Conservation (phyloP, 2,113 vertebrate species). For the Notarius lentiginosus region DNA sequence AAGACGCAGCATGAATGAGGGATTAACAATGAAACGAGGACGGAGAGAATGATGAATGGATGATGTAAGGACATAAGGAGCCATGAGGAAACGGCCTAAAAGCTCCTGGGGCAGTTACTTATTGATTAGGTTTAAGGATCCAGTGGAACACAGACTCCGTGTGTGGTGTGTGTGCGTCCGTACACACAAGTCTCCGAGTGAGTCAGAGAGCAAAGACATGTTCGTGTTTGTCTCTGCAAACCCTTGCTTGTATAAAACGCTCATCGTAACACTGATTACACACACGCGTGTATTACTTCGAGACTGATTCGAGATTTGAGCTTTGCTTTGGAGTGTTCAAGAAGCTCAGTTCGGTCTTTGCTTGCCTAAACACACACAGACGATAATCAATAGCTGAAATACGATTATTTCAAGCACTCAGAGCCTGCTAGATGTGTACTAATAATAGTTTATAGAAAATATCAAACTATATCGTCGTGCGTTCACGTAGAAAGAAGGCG, state of each 20-base stretch:
- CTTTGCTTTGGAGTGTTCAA: background rate
- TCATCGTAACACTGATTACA: conserved; percentile 6
- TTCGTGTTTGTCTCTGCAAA: conserved; percentile 24
- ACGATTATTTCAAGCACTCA: background rate
- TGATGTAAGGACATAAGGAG: conserved; percentile 12
- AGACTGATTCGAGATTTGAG: background rate
- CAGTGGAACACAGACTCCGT: background rate
- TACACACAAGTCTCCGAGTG: conserved; percentile 17
- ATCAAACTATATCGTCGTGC: no score
- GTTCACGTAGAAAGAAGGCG: background rate
- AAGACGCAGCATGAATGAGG: background rate
- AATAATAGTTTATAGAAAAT: no score
- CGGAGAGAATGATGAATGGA: conserved; percentile 25
- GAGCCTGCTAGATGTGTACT: no score
- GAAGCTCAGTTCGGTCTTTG: background rate
- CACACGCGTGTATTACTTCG: background rate
- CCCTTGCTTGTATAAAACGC: background rate
- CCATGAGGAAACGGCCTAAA: conserved; percentile 30
- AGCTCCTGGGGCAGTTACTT: conserved; percentile 9
- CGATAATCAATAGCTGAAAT: conserved; percentile 17
- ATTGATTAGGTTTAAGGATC: conserved; percentile 35
- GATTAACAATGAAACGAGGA: background rate
- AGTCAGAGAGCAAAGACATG: conserved; percentile 28
- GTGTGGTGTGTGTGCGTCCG: background rate
- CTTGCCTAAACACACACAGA: background rate